phyloP scores from a whole-genome alignment of 2,113 vertebrate genomes.

The Notothenia rossii region DNA sequence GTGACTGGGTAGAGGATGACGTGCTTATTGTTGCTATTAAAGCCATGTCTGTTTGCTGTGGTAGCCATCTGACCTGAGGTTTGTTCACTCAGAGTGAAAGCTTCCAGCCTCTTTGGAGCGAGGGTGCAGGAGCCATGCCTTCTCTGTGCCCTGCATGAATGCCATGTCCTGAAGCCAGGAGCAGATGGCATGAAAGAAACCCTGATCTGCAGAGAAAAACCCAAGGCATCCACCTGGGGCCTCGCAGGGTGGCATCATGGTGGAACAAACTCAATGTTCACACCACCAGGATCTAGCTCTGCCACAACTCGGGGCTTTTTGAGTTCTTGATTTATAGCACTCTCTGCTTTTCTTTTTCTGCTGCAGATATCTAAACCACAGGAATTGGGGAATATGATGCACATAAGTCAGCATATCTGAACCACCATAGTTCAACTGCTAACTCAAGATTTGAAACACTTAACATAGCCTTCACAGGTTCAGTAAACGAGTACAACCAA shows the following conservation, averaged over 20 bases:
- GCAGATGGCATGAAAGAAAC: conserved; percentile 82
- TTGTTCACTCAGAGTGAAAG: conserved; percentile 49
- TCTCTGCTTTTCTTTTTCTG: conserved; percentile 34
- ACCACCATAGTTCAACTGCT: not conserved
- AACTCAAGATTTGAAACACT: not conserved
- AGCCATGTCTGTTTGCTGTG: conserved; percentile 39
- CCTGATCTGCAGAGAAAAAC: conserved; percentile 69
- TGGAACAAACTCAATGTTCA: conserved; percentile 72
- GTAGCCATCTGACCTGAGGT: conserved; percentile 57
- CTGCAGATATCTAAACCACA: conserved; percentile 22
- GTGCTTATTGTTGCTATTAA: conserved; percentile 25
- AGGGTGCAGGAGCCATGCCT: conserved; percentile 46
- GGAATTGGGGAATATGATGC: not conserved
- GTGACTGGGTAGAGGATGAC: conserved; percentile 12
- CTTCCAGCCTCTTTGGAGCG: conserved; percentile 59
- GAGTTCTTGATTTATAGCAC: conserved; percentile 20
- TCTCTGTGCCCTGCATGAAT: conserved; percentile 66
- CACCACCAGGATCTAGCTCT: conserved; percentile 44
- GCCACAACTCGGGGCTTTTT: conserved; percentile 33
- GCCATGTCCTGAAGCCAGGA: conserved; percentile 74
- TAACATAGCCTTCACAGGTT: conserved; percentile 5
- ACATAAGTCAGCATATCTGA: conserved; percentile 12
- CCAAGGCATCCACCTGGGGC: conserved; percentile 67
- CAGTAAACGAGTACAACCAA: conserved; percentile 1
- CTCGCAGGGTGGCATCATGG: conserved; percentile 61